Conservation (phyloP, 2,113 vertebrate species). For the Lepisosteus osseus region DNA sequence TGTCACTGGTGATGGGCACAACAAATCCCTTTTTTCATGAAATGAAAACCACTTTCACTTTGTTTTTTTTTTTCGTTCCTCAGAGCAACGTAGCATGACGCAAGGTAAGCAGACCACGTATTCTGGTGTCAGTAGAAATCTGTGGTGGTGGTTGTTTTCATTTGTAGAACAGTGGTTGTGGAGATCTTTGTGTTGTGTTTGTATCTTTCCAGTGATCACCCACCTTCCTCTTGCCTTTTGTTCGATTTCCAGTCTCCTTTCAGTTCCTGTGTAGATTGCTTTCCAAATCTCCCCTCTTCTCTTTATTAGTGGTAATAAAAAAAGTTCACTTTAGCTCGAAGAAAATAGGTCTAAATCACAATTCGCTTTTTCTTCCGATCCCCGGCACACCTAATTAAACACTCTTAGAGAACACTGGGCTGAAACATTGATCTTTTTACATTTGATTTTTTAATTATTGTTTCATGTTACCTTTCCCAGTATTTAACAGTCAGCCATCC, state of each 20-base stretch:
- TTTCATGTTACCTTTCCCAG: too few relatives aligned
- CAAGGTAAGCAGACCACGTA: conserved; percentile 66
- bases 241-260: background rate
- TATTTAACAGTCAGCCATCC: too few relatives aligned
- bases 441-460: too few relatives aligned
- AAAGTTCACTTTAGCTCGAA: background rate
- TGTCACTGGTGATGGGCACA: too few relatives aligned
- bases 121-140: conserved; percentile 42
- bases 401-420: too few relatives aligned
- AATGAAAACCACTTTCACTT: conserved; percentile 64
- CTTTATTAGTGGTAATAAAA: too few relatives aligned
- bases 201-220: background rate
- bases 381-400: too few relatives aligned
- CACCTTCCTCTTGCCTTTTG: conserved; percentile 22
- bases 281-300: background rate
- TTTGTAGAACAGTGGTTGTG: conserved; percentile 12
- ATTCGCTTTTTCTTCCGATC: background rate
- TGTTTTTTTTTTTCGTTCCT: conserved; percentile 53
- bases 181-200: conserved; percentile 1
- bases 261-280: background rate
- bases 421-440: too few relatives aligned
- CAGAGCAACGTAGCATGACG: conserved; percentile 65
- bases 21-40: conserved; percentile 64
- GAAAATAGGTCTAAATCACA: conserved; percentile 7
- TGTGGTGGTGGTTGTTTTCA: conserved; percentile 32